phyloP scores from a whole-genome alignment of 1,140 invertebrate species.

The Euura lappo region DNA sequence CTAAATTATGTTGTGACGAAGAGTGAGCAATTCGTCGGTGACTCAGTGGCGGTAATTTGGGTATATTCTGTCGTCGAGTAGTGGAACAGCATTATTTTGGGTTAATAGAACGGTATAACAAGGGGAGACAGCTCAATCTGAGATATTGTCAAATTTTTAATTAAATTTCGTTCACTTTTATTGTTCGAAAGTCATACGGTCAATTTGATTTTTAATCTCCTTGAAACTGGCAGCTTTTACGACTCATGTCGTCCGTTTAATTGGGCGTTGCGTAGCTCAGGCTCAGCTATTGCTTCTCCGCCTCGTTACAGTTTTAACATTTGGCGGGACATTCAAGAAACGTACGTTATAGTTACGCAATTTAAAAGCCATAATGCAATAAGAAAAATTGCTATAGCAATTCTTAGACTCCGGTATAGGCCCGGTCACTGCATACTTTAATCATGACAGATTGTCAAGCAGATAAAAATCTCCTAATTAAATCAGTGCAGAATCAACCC shows the following conservation, averaged over 20 bases:
- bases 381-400: no score
- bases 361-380: no score
- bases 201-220: slow-evolving; percentile 5
- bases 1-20: not conserved
- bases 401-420: no score
- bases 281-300: not conserved
- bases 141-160: not conserved
- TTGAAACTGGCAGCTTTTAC: not conserved
- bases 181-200: not conserved
- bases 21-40: not conserved
- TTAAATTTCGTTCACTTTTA: not conserved
- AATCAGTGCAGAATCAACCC: no score
- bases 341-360: no score
- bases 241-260: not conserved
- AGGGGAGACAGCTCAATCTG: not conserved
- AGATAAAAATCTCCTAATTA: no score
- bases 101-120: not conserved
- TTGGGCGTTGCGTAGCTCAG: not conserved
- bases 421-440: no score
- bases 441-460: no score
- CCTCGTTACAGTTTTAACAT: not conserved
- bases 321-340: not conserved
- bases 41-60: not conserved
- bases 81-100: not conserved
- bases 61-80: not conserved